phyloP scores from a whole-genome alignment of 2,113 vertebrate genomes.

The Tautogolabrus adspersus region DNA sequence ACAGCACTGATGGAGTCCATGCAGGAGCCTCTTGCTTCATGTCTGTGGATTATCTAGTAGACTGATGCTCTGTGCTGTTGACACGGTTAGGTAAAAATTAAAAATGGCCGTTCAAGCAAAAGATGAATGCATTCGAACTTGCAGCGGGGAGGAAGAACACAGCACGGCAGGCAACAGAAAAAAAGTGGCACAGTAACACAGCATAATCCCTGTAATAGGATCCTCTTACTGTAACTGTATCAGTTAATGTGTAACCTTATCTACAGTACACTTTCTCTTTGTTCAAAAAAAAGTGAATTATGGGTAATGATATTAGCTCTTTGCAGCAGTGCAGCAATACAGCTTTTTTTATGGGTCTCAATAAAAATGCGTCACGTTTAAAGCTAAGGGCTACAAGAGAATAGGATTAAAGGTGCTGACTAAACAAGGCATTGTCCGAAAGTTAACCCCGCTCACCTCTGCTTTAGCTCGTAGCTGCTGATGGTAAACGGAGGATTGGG shows the following conservation, averaged over 20 bases:
- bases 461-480: constrained; percentile 31
- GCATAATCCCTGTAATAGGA: constrained; percentile 41
- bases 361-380: constrained; percentile 44
- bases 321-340: constrained; percentile 53
- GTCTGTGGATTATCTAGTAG: constrained; percentile 48
- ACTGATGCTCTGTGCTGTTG: constrained; percentile 31
- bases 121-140: constrained; percentile 51
- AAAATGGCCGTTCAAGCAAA: constrained; percentile 53
- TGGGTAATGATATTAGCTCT: constrained; percentile 59
- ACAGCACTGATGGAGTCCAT: constrained; percentile 54
- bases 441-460: constrained; percentile 59
- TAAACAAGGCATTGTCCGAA: constrained; percentile 60
- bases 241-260: constrained; percentile 51
- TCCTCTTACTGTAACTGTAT: constrained; percentile 39
- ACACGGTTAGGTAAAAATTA: constrained; percentile 60
- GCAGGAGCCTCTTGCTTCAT: constrained; percentile 67
- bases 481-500: constrained; percentile 52
- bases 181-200: constrained; percentile 55
- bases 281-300: constrained; percentile 55
- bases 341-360: constrained; percentile 63
- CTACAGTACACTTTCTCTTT: constrained; percentile 38
- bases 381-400: constrained; percentile 50
- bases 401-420: constrained; percentile 72
- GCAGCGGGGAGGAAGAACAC: constrained; percentile 52
- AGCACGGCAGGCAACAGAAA: constrained; percentile 51